Conservation (phyloP, 2,113 vertebrate genomes). For the Myotis yumanensis region DNA sequence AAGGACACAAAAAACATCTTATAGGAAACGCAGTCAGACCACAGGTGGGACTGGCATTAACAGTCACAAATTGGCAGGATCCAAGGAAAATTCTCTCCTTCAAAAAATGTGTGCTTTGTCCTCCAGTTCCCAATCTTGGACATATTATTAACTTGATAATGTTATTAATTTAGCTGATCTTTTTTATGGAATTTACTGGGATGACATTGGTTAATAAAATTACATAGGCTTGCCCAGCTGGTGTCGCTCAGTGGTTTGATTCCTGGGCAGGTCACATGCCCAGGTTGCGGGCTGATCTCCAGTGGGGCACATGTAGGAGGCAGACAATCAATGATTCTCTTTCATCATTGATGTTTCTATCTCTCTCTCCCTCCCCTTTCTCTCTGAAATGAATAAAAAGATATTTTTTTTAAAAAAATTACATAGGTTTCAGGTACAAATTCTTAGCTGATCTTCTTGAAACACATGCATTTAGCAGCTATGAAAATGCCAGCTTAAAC, state of each 20-base stretch:
- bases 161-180: not conserved
- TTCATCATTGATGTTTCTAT: too few species aligned
- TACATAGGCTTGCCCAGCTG: too few species aligned
- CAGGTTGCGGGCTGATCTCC: too few species aligned
- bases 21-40: not conserved
- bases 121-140: not conserved
- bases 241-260: too few species aligned
- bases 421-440: not conserved
- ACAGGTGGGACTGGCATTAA: not conserved
- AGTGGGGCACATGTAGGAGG: too few species aligned
- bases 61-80: not conserved
- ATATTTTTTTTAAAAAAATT: not conserved
- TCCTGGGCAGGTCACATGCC: too few species aligned
- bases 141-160: not conserved
- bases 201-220: not conserved
- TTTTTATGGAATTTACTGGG: not conserved
- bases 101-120: not conserved
- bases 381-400: too few species aligned
- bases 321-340: too few species aligned
- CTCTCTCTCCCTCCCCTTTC: too few species aligned
- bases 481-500: not conserved
- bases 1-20: not conserved
- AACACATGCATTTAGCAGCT: constrained; percentile 5
- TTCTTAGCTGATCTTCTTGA: not conserved
- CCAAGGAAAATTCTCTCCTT: not conserved